Conservation (phyloP, 2,797 vertebrate genomes). For the Knipowitschia caucasica region DNA sequence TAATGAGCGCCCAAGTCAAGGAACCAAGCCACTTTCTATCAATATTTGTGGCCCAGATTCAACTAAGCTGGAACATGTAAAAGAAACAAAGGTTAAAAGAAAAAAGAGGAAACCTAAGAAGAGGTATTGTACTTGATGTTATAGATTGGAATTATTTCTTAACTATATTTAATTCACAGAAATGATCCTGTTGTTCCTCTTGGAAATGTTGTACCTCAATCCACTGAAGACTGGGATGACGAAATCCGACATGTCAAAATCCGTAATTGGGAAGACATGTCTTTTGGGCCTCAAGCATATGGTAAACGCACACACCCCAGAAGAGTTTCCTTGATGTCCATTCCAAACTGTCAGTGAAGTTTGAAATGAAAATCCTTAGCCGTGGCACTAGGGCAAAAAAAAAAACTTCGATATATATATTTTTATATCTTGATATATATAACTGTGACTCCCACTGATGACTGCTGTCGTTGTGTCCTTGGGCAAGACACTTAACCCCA, state of each 20-base stretch:
- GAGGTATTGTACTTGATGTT: constrained; percentile 15
- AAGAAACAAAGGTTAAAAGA: constrained; percentile 13
- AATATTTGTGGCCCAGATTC: background rate
- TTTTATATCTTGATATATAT: no score
- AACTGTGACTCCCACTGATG: no score
- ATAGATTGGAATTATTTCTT: background rate
- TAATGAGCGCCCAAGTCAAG: background rate
- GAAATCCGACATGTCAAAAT: constrained; percentile 50
- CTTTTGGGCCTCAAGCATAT: constrained; percentile 37
- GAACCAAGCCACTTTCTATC: background rate
- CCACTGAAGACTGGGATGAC: constrained; percentile 72
- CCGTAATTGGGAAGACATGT: constrained; percentile 19
- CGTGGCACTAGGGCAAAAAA: no score
- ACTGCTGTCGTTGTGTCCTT: no score
- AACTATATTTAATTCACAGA: constrained; percentile 26
- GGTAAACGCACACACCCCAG: constrained; percentile 53
- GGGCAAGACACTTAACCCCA: no score
- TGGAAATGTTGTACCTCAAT: background rate
- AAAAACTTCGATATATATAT: no score
- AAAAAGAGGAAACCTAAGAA: constrained; percentile 23
- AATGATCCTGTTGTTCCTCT: background rate
- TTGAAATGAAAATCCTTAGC: no score
- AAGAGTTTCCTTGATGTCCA: background rate
- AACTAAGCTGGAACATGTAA: background rate
- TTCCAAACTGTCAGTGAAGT: no score